Evolutionary conservation across 2,113 vertebrate genomes (phyloP).

Genomic region (Columba janthina): DNA sequence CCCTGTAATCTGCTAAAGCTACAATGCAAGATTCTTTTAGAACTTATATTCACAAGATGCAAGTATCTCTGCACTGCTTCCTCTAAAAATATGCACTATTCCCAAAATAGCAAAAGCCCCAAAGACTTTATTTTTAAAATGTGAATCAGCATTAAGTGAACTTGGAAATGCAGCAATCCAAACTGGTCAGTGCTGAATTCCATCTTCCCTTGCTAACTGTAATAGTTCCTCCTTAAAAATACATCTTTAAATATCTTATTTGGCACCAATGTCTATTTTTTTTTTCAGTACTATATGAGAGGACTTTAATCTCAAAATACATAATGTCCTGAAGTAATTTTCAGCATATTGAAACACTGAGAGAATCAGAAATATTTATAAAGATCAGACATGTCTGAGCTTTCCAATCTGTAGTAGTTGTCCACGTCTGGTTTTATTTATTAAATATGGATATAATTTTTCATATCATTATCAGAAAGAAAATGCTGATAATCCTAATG

Average conservation of each 20-base stretch:
- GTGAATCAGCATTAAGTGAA: neutral
- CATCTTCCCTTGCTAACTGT: neutral
- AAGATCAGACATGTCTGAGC: neutral
- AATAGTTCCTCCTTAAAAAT: neutral
- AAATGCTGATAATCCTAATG: neutral
- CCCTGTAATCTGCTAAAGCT: neutral
- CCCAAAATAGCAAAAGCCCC: neutral
- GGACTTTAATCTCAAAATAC: neutral
- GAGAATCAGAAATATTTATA: neutral
- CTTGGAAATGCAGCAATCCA: neutral
- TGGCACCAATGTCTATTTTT: neutral
- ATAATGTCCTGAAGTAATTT: neutral
- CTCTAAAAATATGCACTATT: neutral
- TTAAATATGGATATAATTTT: neutral
- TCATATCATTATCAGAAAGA: neutral
- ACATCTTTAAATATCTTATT: neutral
- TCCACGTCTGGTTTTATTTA: neutral
- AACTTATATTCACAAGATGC: accelerated
- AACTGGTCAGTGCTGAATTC: neutral
- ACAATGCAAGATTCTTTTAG: neutral
- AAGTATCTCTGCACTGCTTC: neutral
- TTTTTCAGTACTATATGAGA: neutral
- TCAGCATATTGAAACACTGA: neutral
- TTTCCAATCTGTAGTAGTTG: neutral
- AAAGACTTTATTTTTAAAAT: neutral